These are phyloP conservation scores for Drosophila kokeensis DNA, from an alignment of 2,888 invertebrate species.

Conservation along the genomic window DNA sequence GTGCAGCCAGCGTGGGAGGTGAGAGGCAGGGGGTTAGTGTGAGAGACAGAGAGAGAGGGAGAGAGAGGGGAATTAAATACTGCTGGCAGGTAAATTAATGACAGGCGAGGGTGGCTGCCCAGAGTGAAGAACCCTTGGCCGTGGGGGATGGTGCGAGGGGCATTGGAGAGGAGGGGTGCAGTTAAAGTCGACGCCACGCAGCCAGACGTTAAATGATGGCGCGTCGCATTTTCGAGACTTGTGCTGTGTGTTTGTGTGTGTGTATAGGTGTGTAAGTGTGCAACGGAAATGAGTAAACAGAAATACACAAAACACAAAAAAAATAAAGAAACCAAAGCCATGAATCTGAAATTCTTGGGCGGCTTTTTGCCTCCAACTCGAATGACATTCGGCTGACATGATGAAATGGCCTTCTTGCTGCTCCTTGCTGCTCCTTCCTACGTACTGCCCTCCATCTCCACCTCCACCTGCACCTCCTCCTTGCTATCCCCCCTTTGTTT, in stretches of 20 bases:
- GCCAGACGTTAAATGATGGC: constrained; percentile 68
- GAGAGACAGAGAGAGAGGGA: not conserved
- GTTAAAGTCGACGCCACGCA: constrained; percentile 55
- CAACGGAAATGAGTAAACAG: constrained; percentile 76
- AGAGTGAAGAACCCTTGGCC: constrained; percentile 14
- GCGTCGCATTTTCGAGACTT: constrained; percentile 57
- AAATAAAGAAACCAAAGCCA: constrained; percentile 51
- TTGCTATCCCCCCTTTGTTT: constrained; percentile 5
- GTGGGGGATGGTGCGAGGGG: not conserved
- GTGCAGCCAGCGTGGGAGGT: constrained; percentile 7
- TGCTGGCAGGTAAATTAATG: constrained; percentile 62
- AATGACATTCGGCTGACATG: constrained; percentile 74
- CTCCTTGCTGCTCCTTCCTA: not conserved
- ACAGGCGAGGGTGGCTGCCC: constrained; percentile 59
- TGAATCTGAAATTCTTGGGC: constrained; percentile 75
- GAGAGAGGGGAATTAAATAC: constrained; percentile 41
- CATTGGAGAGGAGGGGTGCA: constrained; percentile 32
- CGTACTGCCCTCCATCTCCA: not conserved
- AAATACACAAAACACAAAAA: constrained; percentile 34
- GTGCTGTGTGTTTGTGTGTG: constrained; percentile 7
- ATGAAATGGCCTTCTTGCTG: constrained; percentile 42
- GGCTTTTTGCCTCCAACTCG: constrained; percentile 57
- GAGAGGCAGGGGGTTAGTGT: not conserved
- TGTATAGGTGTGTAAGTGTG: constrained; percentile 40
- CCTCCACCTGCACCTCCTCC: not conserved